These are phyloP conservation scores for Phodopus roborovskii DNA, from an alignment of 2,113 vertebrate genomes.

Conservation along the genomic window DNA sequence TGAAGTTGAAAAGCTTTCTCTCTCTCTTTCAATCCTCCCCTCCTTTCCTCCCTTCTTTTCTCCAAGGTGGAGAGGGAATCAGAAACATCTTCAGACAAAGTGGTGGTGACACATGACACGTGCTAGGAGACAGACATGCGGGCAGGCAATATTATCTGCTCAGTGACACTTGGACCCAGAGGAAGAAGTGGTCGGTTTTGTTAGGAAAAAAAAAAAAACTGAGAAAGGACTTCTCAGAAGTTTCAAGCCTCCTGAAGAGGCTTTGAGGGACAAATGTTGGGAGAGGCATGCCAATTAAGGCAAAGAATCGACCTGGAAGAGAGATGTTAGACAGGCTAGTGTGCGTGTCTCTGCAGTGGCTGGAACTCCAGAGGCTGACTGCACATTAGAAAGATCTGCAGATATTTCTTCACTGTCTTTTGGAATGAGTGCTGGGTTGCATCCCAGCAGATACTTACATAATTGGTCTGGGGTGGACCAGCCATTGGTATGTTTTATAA, in stretches of 20 bases:
- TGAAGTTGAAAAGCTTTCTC: background rate
- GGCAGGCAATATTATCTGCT: background rate
- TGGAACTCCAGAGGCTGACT: background rate
- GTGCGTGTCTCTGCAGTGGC: background rate
- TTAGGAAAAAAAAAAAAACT: background rate
- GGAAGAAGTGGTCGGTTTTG: background rate
- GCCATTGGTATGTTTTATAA: background rate
- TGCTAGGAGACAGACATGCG: background rate
- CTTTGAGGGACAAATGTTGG: background rate
- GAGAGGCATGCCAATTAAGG: background rate
- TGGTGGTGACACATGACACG: background rate
- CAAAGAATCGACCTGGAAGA: background rate
- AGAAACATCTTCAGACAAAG: background rate
- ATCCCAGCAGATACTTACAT: background rate
- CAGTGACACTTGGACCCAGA: background rate
- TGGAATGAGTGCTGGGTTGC: background rate
- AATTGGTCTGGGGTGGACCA: background rate
- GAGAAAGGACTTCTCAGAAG: background rate
- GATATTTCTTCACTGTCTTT: background rate
- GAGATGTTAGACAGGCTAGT: background rate
- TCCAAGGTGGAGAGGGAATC: background rate
- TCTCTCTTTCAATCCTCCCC: too few species aligned
- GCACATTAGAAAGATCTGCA: background rate
- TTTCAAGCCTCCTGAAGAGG: background rate
- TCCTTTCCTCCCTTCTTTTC: background rate